Conservation (phyloP, 2,888 invertebrate species). For the Resseliella maxima region DNA sequence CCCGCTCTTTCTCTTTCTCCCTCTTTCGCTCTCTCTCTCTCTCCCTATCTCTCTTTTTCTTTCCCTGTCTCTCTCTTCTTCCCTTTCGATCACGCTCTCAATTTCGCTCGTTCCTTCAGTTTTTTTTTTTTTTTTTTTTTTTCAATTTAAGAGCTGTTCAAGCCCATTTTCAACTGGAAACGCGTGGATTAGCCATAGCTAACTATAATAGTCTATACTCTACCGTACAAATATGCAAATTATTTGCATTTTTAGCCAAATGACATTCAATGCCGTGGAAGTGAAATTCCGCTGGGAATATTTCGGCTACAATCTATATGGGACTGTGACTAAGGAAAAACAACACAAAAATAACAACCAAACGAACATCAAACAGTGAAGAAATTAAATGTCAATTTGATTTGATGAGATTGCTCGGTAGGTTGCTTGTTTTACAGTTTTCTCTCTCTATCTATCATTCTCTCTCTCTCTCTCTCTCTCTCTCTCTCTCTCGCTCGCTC, state of each 20-base stretch:
- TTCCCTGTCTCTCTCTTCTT: too few species aligned
- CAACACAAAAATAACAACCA: conserved; percentile 11
- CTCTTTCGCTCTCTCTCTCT: too few species aligned
- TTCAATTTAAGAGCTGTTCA: conserved; percentile 20
- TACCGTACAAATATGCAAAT: not conserved
- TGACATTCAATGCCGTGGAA: not conserved
- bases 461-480: too few species aligned
- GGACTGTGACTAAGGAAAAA: not conserved
- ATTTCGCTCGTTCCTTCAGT: not conserved
- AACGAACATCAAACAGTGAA: conserved; percentile 4
- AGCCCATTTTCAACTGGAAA: conserved; percentile 22
- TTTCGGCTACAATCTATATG: not conserved
- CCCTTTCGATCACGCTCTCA: too few species aligned
- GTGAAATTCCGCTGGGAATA: not conserved
- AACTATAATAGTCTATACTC: not conserved
- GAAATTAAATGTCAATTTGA: conserved; percentile 49
- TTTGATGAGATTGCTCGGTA: conserved; percentile 34
- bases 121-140: not conserved
- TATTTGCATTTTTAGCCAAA: conserved; percentile 22
- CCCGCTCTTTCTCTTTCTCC: too few species aligned
- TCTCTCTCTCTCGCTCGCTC: too few species aligned
- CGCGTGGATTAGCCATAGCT: conserved; percentile 11
- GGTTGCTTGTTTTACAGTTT: not conserved
- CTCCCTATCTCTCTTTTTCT: too few species aligned
- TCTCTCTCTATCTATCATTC: not conserved